phyloP scores from a whole-genome alignment of 2,888 invertebrate genomes.

The Ophion ventricosus region DNA sequence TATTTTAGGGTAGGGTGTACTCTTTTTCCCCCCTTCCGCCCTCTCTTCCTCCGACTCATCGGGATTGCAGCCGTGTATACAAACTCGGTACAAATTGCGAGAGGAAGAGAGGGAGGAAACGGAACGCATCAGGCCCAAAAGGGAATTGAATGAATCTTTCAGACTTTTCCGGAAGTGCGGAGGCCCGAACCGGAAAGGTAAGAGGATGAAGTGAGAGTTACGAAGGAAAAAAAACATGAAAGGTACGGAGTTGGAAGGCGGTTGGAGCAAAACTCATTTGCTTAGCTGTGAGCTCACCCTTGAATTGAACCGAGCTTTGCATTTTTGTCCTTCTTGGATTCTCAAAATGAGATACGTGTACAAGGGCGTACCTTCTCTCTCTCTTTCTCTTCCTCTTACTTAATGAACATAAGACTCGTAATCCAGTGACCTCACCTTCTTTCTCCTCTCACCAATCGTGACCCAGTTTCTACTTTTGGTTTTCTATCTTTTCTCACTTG shows the following conservation, averaged over 20 bases:
- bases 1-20: slow-evolving; percentile 7
- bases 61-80: slow-evolving; percentile 33
- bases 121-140: slow-evolving; percentile 25
- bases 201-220: not conserved
- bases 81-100: slow-evolving; percentile 48
- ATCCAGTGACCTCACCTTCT: slow-evolving; percentile 6
- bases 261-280: slow-evolving; percentile 73
- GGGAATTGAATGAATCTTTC: slow-evolving; percentile 9
- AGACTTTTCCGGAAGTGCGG: slow-evolving; percentile 16
- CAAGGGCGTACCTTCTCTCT: not conserved
- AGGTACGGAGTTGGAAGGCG: slow-evolving; percentile 17
- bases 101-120: slow-evolving; percentile 41
- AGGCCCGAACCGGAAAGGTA: slow-evolving; percentile 31
- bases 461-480: not conserved
- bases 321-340: slow-evolving; percentile 17
- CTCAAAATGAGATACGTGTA: slow-evolving; percentile 2
- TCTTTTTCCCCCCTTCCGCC: slow-evolving; percentile 46
- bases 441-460: not conserved
- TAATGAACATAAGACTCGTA: not conserved
- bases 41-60: slow-evolving; percentile 2
- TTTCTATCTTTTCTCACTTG: not conserved
- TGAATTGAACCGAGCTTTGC: slow-evolving; percentile 70
- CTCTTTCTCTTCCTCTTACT: slow-evolving; percentile 4
- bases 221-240: slow-evolving; percentile 3
- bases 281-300: slow-evolving; percentile 68